phyloP scores from a whole-genome alignment of 2,113 vertebrate species.

The Gadus macrocephalus region DNA sequence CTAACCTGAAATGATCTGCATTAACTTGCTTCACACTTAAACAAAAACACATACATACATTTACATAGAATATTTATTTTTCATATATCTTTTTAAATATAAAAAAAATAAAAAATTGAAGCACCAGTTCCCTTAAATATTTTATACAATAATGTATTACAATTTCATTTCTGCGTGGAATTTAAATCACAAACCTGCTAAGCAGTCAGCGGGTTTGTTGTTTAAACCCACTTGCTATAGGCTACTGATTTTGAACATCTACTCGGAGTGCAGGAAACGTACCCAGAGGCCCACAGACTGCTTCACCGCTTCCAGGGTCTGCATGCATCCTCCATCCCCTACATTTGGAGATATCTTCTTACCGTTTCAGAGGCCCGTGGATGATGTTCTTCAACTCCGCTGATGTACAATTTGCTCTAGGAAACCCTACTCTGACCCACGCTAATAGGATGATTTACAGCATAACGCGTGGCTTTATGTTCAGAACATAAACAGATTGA shows the following conservation, averaged over 20 bases:
- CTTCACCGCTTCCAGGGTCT: neutral
- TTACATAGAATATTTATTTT: neutral
- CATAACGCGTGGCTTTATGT: slow-evolving; percentile 6
- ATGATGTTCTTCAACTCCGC: slow-evolving; percentile 6
- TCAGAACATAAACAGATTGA: slow-evolving; percentile 3
- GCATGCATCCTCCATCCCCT: slow-evolving; percentile 13
- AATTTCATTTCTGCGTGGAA: neutral
- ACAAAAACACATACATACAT: neutral
- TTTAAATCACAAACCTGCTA: neutral
- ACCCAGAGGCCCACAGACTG: neutral
- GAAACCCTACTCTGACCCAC: slow-evolving; percentile 3
- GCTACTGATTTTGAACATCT: slow-evolving; percentile 1
- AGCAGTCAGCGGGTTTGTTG: neutral
- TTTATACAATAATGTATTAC: neutral
- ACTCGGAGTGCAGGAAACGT: neutral
- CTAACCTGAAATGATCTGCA: neutral
- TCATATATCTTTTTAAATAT: neutral
- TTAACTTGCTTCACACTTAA: neutral
- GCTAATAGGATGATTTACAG: slow-evolving; percentile 12
- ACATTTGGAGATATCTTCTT: slow-evolving; percentile 42
- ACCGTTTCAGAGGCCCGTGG: slow-evolving; percentile 25
- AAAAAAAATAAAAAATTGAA: neutral
- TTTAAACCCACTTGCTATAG: too few species aligned
- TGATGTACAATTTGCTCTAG: slow-evolving; percentile 11
- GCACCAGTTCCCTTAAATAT: slow-evolving; percentile 6